These are phyloP conservation scores for Drosophila fulvimacula DNA, from an alignment of 2,888 invertebrate genomes.

Conservation along the genomic window DNA sequence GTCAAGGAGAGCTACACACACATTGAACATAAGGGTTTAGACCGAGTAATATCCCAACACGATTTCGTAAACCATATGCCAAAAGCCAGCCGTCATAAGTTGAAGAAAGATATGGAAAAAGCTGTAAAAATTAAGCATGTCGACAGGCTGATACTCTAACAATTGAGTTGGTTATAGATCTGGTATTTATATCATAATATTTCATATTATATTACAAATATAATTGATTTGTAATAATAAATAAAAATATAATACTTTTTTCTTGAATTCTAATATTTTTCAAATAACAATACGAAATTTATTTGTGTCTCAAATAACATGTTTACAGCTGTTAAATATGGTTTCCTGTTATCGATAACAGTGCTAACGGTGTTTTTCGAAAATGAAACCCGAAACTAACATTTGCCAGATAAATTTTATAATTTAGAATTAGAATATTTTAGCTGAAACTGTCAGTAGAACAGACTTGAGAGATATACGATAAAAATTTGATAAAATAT, in stretches of 20 bases:
- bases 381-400: no score
- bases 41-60: conserved; percentile 3
- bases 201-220: no score
- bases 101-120: background rate
- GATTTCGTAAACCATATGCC: conserved; percentile 20
- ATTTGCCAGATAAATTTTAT: no score
- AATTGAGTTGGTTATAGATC: background rate
- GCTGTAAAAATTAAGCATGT: background rate
- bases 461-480: no score
- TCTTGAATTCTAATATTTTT: no score
- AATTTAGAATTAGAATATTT: no score
- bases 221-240: no score
- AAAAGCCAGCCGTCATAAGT: background rate
- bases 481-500: no score
- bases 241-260: no score
- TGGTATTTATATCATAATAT: background rate
- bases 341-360: conserved; percentile 4
- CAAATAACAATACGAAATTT: background rate
- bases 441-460: no score
- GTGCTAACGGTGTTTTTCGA: background rate
- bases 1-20: background rate
- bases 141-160: conserved; percentile 1
- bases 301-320: background rate
- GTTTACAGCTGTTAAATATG: background rate
- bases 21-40: conserved; percentile 1